phyloP scores from a whole-genome alignment of 2,797 vertebrate genomes.

The Sparidentex hasta region DNA sequence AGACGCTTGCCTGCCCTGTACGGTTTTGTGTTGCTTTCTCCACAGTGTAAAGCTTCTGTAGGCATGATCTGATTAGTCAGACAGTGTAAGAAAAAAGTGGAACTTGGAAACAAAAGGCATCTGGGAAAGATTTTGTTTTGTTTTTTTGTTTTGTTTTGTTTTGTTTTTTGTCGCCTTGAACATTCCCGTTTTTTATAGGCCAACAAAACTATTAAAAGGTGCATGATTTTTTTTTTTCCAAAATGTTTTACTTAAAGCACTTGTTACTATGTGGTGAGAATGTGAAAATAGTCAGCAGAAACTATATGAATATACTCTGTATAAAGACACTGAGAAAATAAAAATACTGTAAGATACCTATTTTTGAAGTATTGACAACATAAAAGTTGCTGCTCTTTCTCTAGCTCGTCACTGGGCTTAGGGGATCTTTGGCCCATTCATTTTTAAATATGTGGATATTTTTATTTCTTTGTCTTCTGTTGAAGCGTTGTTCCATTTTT shows the following conservation, averaged over 20 bases:
- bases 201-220: conserved; percentile 84
- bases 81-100: conserved; percentile 64
- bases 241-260: conserved; percentile 85
- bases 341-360: conserved; percentile 88
- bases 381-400: conserved; percentile 82
- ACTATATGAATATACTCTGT: conserved; percentile 89
- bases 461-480: conserved; percentile 48
- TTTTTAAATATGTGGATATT: conserved; percentile 69
- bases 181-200: conserved; percentile 86
- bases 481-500: conserved; percentile 58
- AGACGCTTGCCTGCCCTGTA: conserved; percentile 86
- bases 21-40: conserved; percentile 86
- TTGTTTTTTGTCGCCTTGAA: conserved; percentile 79
- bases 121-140: conserved; percentile 46
- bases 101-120: conserved; percentile 68
- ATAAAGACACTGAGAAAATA: conserved; percentile 85
- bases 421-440: conserved; percentile 67
- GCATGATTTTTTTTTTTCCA: conserved; percentile 85
- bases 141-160: conserved; percentile 57
- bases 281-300: conserved; percentile 88
- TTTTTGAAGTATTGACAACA: conserved; percentile 85
- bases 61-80: conserved; percentile 83
- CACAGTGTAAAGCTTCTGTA: conserved; percentile 84
- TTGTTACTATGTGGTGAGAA: conserved; percentile 89
- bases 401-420: conserved; percentile 62